phyloP scores from a whole-genome alignment of 1,140 invertebrate species.

The Trypoxylus dichotomus region DNA sequence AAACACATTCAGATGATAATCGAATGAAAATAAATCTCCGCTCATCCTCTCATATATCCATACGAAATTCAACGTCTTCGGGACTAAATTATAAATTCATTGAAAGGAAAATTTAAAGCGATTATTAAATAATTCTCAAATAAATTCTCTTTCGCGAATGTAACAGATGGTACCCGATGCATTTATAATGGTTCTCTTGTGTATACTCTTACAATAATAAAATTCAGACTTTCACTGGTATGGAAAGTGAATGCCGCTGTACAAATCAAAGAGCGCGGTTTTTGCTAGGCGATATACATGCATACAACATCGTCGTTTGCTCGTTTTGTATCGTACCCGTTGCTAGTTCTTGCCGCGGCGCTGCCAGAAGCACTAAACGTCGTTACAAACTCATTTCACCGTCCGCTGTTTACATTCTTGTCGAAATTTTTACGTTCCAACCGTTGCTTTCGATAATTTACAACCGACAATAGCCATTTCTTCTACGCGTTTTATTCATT shows the following conservation, averaged over 20 bases:
- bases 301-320: neutral
- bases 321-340: neutral
- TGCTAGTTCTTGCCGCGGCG: neutral
- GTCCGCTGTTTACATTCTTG: slow-evolving; percentile 3
- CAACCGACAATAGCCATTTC: neutral
- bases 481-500: too few species aligned
- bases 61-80: too few species aligned
- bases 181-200: slow-evolving; percentile 8
- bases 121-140: slow-evolving; percentile 13
- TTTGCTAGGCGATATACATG: neutral
- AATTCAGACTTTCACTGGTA: slow-evolving; percentile 21
- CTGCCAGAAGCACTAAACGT: neutral
- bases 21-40: neutral
- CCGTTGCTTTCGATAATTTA: neutral
- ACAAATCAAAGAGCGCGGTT: neutral
- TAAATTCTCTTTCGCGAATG: slow-evolving; percentile 8
- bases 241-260: slow-evolving; percentile 4
- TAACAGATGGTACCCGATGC: slow-evolving; percentile 16
- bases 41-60: neutral
- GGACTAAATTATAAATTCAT: neutral
- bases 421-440: neutral
- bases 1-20: neutral
- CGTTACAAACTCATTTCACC: neutral
- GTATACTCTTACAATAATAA: neutral
- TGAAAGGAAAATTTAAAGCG: slow-evolving; percentile 9